These are phyloP conservation scores for Corydoras maculifer DNA, from an alignment of 2,113 vertebrate genomes.

Conservation along the genomic window DNA sequence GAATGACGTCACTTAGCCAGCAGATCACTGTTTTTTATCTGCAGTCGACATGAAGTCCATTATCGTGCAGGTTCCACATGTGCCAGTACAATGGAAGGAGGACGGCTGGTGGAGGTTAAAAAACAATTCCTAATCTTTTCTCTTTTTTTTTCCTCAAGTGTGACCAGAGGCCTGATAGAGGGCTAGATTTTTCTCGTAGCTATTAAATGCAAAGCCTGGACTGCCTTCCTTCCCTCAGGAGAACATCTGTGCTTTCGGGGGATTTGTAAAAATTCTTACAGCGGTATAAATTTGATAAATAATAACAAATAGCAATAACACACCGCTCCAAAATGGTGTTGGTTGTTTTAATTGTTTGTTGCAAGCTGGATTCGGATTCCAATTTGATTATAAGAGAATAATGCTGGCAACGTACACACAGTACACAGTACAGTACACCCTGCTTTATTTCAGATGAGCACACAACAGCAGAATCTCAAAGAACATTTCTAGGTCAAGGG, in stretches of 20 bases:
- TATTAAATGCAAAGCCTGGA: neutral
- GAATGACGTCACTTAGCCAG: too few species aligned
- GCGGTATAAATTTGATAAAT: neutral
- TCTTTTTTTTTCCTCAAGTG: neutral
- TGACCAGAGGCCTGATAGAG: neutral
- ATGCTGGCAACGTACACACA: too few species aligned
- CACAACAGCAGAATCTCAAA: too few species aligned
- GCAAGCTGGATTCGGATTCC: neutral
- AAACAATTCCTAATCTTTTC: neutral
- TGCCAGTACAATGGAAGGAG: neutral
- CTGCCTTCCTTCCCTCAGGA: neutral
- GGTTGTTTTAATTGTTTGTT: neutral
- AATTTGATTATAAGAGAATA: neutral
- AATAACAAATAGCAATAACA: neutral
- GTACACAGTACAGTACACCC: too few species aligned
- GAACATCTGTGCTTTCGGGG: conserved; percentile 21
- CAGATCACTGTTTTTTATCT: too few species aligned
- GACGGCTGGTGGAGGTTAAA: neutral
- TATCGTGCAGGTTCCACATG: neutral
- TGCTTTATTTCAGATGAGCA: too few species aligned
- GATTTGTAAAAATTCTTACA: neutral
- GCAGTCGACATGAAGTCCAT: neutral
- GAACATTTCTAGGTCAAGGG: too few species aligned
- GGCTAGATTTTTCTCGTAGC: neutral
- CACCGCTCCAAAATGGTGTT: neutral